A percentile compares a stretch with the other conserved stretches of the same genome.
Evolutionary conservation across 2,797 vertebrate genomes (phyloP).

Genomic region (Melanotaenia parkinsoni): DNA sequence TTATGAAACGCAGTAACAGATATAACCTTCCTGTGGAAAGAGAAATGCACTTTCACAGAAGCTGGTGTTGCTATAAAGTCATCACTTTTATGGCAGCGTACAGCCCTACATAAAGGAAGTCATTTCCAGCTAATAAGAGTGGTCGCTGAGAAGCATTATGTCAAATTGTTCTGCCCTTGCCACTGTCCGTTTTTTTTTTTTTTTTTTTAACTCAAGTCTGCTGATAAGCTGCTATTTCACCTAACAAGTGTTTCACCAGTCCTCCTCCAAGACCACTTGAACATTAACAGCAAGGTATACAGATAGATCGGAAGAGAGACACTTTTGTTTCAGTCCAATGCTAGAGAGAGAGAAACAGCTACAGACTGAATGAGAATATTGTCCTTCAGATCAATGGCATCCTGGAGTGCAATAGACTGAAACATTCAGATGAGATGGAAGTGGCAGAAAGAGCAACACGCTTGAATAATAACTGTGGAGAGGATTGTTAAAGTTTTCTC

Average conservation of each 20-base stretch:
- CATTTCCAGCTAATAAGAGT: conserved; percentile 72
- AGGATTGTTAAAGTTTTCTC: conserved; percentile 62
- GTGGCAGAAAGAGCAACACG: conserved; percentile 65
- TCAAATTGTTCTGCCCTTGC: conserved; percentile 71
- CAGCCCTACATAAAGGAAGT: conserved; percentile 70
- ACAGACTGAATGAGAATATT: conserved; percentile 67
- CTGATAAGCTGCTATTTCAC: conserved; percentile 56
- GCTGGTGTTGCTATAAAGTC: conserved; percentile 67
- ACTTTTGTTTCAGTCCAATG: conserved; percentile 58
- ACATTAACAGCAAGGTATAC: conserved; percentile 65
- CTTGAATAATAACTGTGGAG: conserved; percentile 68
- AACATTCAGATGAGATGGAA: conserved; percentile 73
- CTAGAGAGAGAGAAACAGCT: conserved; percentile 63
- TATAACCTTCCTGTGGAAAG: conserved; percentile 64
- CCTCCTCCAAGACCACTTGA: conserved; percentile 42
- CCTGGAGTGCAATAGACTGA: conserved; percentile 70
- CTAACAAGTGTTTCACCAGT: conserved; percentile 52
- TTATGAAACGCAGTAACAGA: conserved; percentile 71
- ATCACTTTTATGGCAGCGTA: conserved; percentile 69
- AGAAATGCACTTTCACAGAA: conserved; percentile 68
- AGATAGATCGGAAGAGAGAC: conserved; percentile 59
- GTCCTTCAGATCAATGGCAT: conserved; percentile 75
- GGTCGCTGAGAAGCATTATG: conserved; percentile 71
- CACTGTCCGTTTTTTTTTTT: conserved; percentile 47
- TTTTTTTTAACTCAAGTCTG: conserved; percentile 30